Conservation (phyloP, 1,140 invertebrate genomes). For the Bombus difficillimus region DNA sequence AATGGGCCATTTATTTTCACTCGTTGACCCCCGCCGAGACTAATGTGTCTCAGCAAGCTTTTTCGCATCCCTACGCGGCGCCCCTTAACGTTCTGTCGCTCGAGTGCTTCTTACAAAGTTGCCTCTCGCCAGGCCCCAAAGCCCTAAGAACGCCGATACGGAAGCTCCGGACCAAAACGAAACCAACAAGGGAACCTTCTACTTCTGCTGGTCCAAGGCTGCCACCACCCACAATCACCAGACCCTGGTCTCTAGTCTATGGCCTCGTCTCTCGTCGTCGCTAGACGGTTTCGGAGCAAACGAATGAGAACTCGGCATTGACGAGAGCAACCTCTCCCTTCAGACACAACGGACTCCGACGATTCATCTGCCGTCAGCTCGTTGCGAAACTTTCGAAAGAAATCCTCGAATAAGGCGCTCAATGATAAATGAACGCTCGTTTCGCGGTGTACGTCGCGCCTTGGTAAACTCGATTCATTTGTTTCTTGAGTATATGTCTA, state of each 20-base stretch:
- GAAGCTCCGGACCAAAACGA: constrained; percentile 6
- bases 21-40: constrained; percentile 73
- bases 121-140: constrained; percentile 24
- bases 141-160: constrained; percentile 37
- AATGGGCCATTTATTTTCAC: constrained; percentile 76
- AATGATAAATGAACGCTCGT: constrained; percentile 36
- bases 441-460: background rate
- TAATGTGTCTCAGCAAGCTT: constrained; percentile 73
- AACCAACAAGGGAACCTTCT: background rate
- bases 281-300: constrained; percentile 6
- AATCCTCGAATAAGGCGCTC: background rate
- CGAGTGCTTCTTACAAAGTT: constrained; percentile 51
- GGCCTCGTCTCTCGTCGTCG: background rate
- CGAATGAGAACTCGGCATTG: constrained; percentile 16
- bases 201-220: background rate
- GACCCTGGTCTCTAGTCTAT: background rate
- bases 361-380: background rate
- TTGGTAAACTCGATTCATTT: background rate
- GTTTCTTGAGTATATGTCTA: too few species aligned
- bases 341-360: background rate
- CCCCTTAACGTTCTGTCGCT: constrained; percentile 57
- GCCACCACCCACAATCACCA: background rate
- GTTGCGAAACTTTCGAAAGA: constrained; percentile 2
- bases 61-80: constrained; percentile 59
- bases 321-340: background rate